Conservation (phyloP, 1,140 invertebrate species). For the Subanguina moxae region DNA sequence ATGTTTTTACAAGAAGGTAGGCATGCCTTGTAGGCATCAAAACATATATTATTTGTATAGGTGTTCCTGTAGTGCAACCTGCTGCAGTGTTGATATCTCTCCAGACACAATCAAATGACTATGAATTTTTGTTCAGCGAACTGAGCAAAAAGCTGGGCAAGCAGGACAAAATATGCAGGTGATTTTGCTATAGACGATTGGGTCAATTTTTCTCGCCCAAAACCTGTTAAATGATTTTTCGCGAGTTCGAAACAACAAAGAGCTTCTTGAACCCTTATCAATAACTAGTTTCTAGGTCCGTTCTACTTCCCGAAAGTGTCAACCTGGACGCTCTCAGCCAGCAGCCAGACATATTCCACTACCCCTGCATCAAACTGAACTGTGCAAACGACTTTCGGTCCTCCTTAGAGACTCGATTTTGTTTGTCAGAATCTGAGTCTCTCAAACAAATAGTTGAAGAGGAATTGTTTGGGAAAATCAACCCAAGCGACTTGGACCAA, state of each 20-base stretch:
- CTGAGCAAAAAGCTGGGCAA: slow-evolving; percentile 2
- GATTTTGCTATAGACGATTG: too few relatives aligned
- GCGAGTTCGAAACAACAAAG: too few relatives aligned
- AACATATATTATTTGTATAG: neutral
- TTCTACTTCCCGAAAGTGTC: neutral
- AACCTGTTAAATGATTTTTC: too few relatives aligned
- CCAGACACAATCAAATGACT: slow-evolving; percentile 8
- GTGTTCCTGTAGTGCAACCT: slow-evolving; percentile 20
- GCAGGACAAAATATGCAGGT: slow-evolving; percentile 12
- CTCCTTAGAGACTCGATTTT: slow-evolving; percentile 1
- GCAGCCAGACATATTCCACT: slow-evolving; percentile 5
- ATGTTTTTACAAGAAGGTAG: slow-evolving; percentile 15
- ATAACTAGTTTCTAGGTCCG: neutral
- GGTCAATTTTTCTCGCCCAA: too few relatives aligned
- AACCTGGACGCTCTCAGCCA: neutral
- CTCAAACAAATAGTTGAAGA: slow-evolving; percentile 16
- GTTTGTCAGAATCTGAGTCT: neutral
- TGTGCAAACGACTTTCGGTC: neutral
- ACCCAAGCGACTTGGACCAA: neutral
- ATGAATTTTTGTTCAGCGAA: slow-evolving; percentile 11
- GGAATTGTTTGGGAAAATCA: slow-evolving; percentile 18
- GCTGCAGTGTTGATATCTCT: slow-evolving; percentile 19
- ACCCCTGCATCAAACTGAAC: neutral
- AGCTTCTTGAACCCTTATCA: neutral
- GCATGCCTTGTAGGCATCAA: too few relatives aligned